Evolutionary conservation across 2,113 vertebrate genomes (phyloP).

Genomic region (Tachysurus fulvidraco): DNA sequence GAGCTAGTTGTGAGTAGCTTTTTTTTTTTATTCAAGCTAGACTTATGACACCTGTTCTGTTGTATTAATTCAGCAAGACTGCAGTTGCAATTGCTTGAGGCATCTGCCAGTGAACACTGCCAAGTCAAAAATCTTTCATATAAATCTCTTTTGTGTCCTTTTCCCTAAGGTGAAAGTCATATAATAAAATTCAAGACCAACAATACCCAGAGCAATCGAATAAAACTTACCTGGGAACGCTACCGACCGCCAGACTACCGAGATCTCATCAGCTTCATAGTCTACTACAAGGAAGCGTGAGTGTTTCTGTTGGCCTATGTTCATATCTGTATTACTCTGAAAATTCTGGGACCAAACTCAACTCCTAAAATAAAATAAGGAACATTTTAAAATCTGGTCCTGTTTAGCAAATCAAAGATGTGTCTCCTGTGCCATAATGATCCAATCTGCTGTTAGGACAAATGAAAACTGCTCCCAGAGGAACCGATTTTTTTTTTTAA

Average conservation of each 20-base stretch:
- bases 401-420: constrained; percentile 3
- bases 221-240: constrained; percentile 86
- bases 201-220: constrained; percentile 81
- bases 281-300: constrained; percentile 98
- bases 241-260: constrained; percentile 85
- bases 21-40: background rate
- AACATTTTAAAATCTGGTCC: constrained; percentile 14
- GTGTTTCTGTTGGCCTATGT: constrained; percentile 62
- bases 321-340: constrained; percentile 1
- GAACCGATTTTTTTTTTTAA: background rate
- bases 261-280: constrained; percentile 93
- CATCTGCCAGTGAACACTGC: constrained; percentile 17
- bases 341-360: background rate
- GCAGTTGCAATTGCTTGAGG: background rate
- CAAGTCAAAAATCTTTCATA: constrained; percentile 1
- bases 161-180: constrained; percentile 84
- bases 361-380: background rate
- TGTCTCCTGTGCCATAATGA: background rate
- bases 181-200: constrained; percentile 88
- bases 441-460: background rate
- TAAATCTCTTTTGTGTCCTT: constrained; percentile 49
- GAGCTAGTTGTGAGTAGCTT: constrained; percentile 90
- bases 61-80: constrained; percentile 7
- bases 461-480: background rate
- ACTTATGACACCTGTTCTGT: too few relatives aligned